Evolutionary conservation across 2,888 invertebrate species (phyloP).

Genomic region (Ormyrus pomaceus): DNA sequence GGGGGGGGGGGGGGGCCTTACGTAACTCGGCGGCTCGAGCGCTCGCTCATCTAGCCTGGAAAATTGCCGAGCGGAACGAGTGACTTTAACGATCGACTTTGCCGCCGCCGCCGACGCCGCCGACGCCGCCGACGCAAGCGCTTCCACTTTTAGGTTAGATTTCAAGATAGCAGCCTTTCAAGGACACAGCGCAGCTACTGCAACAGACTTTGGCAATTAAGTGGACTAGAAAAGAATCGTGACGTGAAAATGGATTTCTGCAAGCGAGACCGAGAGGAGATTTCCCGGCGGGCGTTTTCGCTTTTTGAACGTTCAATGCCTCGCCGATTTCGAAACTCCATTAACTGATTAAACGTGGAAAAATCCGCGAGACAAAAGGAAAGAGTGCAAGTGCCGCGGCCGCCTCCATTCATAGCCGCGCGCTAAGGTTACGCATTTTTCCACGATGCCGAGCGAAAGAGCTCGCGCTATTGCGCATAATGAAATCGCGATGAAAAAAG

Average conservation of each 20-base stretch:
- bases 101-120: not conserved
- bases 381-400: constrained; percentile 32
- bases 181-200: constrained; percentile 14
- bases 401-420: constrained; percentile 1
- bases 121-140: not conserved
- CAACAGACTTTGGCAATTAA: constrained; percentile 50
- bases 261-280: constrained; percentile 27
- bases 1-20: constrained; percentile 22
- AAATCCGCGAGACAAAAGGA: constrained; percentile 11
- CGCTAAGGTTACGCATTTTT: constrained; percentile 40
- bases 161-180: constrained; percentile 48
- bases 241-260: constrained; percentile 44
- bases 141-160: constrained; percentile 55
- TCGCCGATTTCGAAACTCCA: constrained; percentile 30
- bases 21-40: constrained; percentile 26
- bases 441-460: constrained; percentile 28
- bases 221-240: constrained; percentile 53
- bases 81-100: constrained; percentile 52
- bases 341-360: constrained; percentile 29
- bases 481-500: constrained; percentile 43
- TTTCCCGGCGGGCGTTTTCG: constrained; percentile 19
- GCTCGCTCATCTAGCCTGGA: constrained; percentile 46
- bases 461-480: constrained; percentile 12
- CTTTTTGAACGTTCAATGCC: constrained; percentile 18
- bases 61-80: constrained; percentile 55